Percentiles rank a stretch among this genome's conserved stretches.
phyloP scores from a whole-genome alignment of 2,113 vertebrate genomes.

The Austrofundulus limnaeus region DNA sequence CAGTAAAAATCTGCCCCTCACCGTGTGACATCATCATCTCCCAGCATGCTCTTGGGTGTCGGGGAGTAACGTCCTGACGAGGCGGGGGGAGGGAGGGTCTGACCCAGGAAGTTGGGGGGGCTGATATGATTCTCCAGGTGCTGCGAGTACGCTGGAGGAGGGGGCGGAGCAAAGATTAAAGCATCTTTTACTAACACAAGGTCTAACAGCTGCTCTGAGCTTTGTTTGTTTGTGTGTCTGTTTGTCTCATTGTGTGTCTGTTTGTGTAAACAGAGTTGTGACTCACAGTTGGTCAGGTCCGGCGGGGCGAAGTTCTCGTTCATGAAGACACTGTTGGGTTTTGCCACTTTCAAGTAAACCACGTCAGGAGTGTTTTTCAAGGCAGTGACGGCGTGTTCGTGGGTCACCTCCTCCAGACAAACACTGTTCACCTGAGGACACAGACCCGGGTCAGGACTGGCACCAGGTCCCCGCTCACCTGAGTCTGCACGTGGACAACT shows the following conservation, averaged over 20 bases:
- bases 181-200: too few relatives aligned
- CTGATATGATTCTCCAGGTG: constrained; percentile 93
- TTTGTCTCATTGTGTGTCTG: too few relatives aligned
- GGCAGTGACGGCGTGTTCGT: constrained; percentile 97
- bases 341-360: constrained; percentile 96
- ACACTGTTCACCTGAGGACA: constrained; percentile 87
- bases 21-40: constrained; percentile 92
- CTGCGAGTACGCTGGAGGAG: constrained; percentile 85
- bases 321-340: constrained; percentile 96
- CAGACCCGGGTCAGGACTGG: neutral
- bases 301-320: constrained; percentile 90
- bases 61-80: constrained; percentile 88
- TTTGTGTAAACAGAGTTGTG: neutral
- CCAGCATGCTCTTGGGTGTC: constrained; percentile 85
- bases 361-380: constrained; percentile 98
- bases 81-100: constrained; percentile 81
- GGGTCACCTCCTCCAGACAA: constrained; percentile 96
- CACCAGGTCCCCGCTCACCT: neutral
- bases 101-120: constrained; percentile 84
- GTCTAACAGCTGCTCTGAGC: too few relatives aligned
- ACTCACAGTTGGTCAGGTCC: constrained; percentile 96
- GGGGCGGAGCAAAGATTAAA: neutral
- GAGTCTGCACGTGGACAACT: constrained; percentile 51
- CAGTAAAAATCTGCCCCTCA: constrained; percentile 67
- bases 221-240: neutral